Evolutionary conservation across 1,140 invertebrate species (phyloP).

Genomic region (Euglossa dilemma): DNA sequence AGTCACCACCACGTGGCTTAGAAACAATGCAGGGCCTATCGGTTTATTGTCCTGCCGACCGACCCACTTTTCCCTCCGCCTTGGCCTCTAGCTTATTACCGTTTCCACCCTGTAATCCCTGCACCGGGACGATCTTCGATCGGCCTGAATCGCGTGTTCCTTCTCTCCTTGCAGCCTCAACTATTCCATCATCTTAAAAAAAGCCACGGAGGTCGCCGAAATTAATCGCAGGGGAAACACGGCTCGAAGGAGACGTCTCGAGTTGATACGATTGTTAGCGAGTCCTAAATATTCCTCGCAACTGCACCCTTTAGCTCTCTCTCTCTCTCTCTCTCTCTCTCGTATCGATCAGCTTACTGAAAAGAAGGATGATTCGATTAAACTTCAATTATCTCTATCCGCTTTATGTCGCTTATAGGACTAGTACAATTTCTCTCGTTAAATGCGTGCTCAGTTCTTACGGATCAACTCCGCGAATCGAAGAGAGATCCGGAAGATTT

Average conservation of each 20-base stretch:
- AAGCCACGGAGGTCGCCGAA: neutral
- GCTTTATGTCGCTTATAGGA: no score
- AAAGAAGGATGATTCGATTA: neutral
- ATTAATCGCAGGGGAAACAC: neutral
- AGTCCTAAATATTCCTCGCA: no score
- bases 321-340: no score
- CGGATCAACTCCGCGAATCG: neutral
- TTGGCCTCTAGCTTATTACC: neutral
- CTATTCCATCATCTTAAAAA: neutral
- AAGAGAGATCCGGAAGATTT: neutral
- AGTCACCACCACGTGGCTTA: conserved; percentile 57
- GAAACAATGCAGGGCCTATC: conserved; percentile 23
- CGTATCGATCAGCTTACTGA: neutral
- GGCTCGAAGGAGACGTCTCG: neutral
- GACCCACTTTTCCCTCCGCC: conserved; percentile 38
- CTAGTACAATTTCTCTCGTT: neutral
- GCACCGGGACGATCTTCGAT: neutral
- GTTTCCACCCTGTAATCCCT: neutral
- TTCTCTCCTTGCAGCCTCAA: neutral
- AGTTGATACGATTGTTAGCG: neutral
- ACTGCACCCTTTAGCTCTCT: no score
- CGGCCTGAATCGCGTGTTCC: neutral
- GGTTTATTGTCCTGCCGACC: conserved; percentile 49
- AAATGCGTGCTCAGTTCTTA: neutral
- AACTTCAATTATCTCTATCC: neutral